Percentiles rank a stretch among this genome's conserved stretches.
phyloP scores from a whole-genome alignment of 2,113 vertebrate species.

The Myiopsitta monachus region DNA sequence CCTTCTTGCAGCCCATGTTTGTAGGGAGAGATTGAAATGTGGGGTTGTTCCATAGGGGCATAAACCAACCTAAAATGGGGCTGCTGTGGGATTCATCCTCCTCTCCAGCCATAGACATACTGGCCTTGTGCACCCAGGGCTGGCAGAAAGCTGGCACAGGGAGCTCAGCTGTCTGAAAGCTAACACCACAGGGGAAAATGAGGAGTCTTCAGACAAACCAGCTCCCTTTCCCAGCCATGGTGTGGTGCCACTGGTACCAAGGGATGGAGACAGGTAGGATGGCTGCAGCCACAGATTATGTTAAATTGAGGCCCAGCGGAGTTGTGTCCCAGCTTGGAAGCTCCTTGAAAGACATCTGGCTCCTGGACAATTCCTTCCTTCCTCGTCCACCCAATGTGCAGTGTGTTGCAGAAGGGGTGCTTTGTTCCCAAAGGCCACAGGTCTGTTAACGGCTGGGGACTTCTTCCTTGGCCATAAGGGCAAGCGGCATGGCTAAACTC shows the following conservation, averaged over 20 bases:
- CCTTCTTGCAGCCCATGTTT: neutral
- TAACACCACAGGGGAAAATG: neutral
- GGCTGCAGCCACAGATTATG: neutral
- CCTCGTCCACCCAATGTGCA: neutral
- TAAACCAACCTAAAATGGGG: neutral
- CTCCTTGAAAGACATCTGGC: neutral
- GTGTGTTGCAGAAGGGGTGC: neutral
- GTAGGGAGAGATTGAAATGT: neutral
- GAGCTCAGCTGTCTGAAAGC: neutral
- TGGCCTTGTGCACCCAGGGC: neutral
- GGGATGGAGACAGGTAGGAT: neutral
- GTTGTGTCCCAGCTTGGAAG: neutral
- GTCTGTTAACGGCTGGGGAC: neutral
- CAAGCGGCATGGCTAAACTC: neutral
- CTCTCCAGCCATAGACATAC: neutral
- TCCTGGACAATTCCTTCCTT: neutral
- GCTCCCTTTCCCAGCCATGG: neutral
- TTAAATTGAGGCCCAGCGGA: neutral
- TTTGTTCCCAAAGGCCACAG: neutral
- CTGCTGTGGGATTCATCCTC: neutral
- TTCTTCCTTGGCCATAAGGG: neutral
- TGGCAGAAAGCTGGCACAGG: neutral
- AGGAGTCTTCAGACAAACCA: neutral
- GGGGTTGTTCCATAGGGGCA: neutral
- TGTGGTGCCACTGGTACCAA: neutral